These are phyloP conservation scores for Clitarchus hookeri DNA, from an alignment of 2,888 invertebrate species.

Conservation along the genomic window DNA sequence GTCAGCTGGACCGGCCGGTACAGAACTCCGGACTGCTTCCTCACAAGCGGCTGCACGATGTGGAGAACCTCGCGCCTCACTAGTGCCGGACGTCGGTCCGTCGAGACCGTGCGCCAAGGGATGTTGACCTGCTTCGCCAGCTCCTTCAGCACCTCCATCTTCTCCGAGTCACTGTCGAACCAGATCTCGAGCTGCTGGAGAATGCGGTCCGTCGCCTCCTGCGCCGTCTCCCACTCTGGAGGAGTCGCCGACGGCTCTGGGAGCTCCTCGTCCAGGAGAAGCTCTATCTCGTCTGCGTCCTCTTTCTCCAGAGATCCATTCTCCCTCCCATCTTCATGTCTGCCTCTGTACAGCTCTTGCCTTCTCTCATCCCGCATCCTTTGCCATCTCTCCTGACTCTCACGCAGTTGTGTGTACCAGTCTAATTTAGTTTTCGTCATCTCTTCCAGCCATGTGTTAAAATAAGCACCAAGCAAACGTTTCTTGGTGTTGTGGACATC, in stretches of 20 bases:
- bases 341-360: not conserved
- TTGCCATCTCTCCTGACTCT: not conserved
- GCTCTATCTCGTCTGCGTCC: not conserved
- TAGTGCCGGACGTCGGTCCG: not conserved
- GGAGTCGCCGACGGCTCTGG: not conserved
- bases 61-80: not conserved
- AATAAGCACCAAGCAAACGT: not conserved
- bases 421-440: not conserved
- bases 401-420: not conserved
- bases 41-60: not conserved
- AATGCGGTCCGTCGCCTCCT: conserved; percentile 1
- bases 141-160: not conserved
- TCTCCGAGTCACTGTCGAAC: not conserved
- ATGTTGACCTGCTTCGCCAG: conserved; percentile 3
- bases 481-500: not conserved
- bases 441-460: not conserved
- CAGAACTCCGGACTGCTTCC: not conserved
- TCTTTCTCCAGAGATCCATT: not conserved
- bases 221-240: not conserved
- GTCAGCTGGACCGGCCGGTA: not conserved
- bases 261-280: not conserved
- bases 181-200: not conserved
- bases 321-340: not conserved
- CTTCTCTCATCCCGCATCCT: not conserved
- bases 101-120: not conserved